Conservation (phyloP, 2,888 invertebrate species). For the Muscina levida region DNA sequence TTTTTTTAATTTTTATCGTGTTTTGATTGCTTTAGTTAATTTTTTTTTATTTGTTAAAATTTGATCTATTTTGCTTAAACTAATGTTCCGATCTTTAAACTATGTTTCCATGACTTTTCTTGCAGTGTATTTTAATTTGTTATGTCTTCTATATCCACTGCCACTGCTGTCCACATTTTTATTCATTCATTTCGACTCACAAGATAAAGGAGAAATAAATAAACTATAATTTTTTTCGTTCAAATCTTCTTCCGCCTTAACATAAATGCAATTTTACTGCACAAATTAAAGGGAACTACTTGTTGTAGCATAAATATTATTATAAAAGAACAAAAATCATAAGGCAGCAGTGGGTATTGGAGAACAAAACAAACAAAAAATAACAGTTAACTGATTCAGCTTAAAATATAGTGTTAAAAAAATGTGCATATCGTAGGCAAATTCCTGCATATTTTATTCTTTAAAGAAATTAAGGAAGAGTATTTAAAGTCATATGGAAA, state of each 20-base stretch:
- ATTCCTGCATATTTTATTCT: background rate
- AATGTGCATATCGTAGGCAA: background rate
- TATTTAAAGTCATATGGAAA: no score
- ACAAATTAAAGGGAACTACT: constrained; percentile 3
- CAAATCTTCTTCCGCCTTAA: background rate
- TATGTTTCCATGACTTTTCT: no score
- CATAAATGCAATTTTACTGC: background rate
- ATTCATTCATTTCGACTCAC: background rate
- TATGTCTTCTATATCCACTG: no score
- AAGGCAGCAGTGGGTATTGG: background rate
- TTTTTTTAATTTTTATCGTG: no score
- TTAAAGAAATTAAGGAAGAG: no score
- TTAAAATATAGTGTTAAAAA: background rate
- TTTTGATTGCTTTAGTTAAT: no score
- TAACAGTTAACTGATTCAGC: background rate
- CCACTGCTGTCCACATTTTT: no score
- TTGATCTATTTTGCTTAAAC: no score
- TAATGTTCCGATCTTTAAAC: no score
- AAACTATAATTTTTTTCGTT: background rate
- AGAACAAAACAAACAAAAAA: background rate
- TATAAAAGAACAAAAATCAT: background rate
- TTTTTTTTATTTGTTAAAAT: no score
- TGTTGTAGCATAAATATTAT: constrained; percentile 2
- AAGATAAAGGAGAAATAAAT: background rate
- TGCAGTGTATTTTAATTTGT: no score